These are phyloP conservation scores for Xenopus borealis DNA, from an alignment of 2,113 vertebrate genomes.

Conservation along the genomic window DNA sequence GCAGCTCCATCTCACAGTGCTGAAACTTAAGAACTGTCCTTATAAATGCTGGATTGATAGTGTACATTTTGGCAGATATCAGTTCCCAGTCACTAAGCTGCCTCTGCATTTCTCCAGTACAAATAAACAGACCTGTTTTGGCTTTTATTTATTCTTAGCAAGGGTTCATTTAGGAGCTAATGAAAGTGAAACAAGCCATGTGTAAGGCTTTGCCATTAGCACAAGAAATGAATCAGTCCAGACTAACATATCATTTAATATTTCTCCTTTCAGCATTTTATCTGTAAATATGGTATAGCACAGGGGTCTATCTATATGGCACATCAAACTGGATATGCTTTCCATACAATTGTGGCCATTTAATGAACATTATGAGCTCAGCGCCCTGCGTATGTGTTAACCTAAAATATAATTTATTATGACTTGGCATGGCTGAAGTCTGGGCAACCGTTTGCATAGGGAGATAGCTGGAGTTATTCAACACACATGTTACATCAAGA, in stretches of 20 bases:
- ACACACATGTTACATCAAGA: slow-evolving; percentile 18
- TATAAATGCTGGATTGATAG: no score
- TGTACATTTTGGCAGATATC: no score
- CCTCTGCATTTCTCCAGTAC: no score
- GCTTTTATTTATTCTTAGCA: no score
- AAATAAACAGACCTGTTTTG: no score
- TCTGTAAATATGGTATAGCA: no score
- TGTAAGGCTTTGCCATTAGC: slow-evolving; percentile 22
- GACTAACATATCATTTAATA: slow-evolving; percentile 1
- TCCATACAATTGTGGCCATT: neutral
- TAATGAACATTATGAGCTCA: neutral
- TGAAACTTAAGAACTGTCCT: no score
- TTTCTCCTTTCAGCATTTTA: no score
- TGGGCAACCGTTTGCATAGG: slow-evolving; percentile 7
- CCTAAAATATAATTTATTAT: slow-evolving; percentile 14
- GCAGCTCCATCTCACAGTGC: no score
- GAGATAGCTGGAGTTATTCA: slow-evolving; percentile 19
- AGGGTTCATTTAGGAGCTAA: no score
- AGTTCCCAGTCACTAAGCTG: no score
- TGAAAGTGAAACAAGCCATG: neutral
- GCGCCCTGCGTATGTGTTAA: neutral
- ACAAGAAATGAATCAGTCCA: neutral
- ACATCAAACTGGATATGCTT: slow-evolving; percentile 9
- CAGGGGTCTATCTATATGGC: no score
- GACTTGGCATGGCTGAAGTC: slow-evolving; percentile 19